Base-by-base conservation (phyloP, 2,113 vertebrate genomes). In the Ceuthmochares aereus region DNA sequence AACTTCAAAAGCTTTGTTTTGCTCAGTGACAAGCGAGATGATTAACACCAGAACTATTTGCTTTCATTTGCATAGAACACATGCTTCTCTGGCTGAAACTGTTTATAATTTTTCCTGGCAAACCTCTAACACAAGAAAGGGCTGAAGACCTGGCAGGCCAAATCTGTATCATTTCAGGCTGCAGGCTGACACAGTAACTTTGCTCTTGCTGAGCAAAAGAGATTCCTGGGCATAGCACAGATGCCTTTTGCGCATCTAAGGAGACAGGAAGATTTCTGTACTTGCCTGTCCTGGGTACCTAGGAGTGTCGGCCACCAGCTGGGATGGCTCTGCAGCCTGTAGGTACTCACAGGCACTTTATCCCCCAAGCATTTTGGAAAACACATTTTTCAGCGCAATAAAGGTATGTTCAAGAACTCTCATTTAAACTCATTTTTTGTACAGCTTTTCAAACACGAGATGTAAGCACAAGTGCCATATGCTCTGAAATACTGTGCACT, bases 61-160 rank as follows among this genome's bases (percentile, higher is more conserved):
- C 79, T 94, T 90, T 86, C 58, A 92, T 82, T 89, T 91, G 76
- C 77, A 82, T 7, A 51, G 73, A 95, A 72, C 72, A 88, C 68
- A 72, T 27, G 47, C 34, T 25, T 82, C 43, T 73, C 58, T 73
- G 58, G 54, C 58, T 73, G 73, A 72, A 91, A 84, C 14, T 3
- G 51, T 40, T 62, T 68, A 2, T 20, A 22, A 62, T 55, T 94
- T 72, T 94, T 95, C 81, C 69, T 89, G 81, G 87, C 81, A 94
- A 91, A 47, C 9, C 17, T 59, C 69, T 70, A 56, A 70, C 51
- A 82, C n/a, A 60, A 90, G 30, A 85, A 83, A 55, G 21, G 32
- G 47, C 37, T 60, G 16, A 60, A 78, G 82, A 85, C 40, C 70
- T 67, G 58, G 40, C 72, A 81, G 58, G 32, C 17, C 27, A 34